Evolutionary conservation across 2,888 invertebrate genomes (phyloP).

Genomic region (Apamea monoglypha): DNA sequence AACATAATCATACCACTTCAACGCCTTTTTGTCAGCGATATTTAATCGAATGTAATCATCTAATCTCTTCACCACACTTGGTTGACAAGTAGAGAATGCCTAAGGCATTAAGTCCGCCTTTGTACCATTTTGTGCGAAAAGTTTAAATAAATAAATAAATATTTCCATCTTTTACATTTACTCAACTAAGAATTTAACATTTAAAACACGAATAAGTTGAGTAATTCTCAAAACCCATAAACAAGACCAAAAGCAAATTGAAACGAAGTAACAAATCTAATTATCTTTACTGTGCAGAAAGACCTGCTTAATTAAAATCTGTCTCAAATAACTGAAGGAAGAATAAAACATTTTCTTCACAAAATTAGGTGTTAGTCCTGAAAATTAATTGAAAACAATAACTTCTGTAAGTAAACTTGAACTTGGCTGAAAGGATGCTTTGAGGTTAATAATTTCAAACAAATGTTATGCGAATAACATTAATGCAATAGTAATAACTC

Average conservation of each 20-base stretch:
- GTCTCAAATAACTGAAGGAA: conserved; percentile 22
- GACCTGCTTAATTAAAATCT: conserved; percentile 44
- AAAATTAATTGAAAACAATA: conserved; percentile 32
- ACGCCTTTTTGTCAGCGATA: background rate
- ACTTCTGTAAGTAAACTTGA: conserved; percentile 1
- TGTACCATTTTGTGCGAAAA: too few species aligned
- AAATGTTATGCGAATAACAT: background rate
- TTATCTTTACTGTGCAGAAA: conserved; percentile 32
- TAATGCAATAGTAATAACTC: background rate
- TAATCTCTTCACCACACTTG: too few species aligned
- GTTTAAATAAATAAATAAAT: too few species aligned
- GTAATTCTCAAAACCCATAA: conserved; percentile 21
- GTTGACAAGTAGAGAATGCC: too few species aligned
- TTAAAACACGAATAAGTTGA: background rate
- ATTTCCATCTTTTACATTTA: background rate
- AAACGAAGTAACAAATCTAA: conserved; percentile 42
- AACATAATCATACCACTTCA: too few species aligned
- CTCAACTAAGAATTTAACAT: background rate
- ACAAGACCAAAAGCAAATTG: conserved; percentile 36
- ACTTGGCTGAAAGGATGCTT: background rate
- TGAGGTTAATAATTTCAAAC: background rate
- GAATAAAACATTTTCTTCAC: conserved; percentile 35
- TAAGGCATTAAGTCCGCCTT: too few species aligned
- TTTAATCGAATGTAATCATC: too few species aligned
- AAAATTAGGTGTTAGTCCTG: conserved; percentile 26